Evolutionary conservation across 2,888 invertebrate genomes (phyloP).

Genomic region (Perithous albicinctus): DNA sequence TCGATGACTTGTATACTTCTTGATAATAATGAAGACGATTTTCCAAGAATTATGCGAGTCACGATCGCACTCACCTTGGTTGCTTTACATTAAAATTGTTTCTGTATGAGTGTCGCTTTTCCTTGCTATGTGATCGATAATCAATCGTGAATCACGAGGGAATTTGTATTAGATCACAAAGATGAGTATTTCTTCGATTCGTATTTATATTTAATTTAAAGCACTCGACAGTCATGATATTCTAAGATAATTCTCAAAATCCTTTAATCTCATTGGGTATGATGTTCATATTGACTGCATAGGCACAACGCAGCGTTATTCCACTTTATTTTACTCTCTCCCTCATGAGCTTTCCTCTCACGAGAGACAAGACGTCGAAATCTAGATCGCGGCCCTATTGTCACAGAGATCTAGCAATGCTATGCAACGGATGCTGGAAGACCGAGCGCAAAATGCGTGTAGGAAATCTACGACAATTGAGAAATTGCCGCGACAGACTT

Average conservation of each 20-base stretch:
- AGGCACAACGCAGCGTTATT: background rate
- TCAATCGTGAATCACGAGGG: constrained; percentile 28
- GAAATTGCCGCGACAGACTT: constrained; percentile 71
- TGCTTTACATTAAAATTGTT: constrained; percentile 17
- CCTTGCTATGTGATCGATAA: background rate
- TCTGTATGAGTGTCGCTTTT: background rate
- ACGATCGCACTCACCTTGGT: background rate
- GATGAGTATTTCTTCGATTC: constrained; percentile 12
- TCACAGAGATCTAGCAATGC: background rate
- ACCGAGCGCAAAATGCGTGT: constrained; percentile 52
- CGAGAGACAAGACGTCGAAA: constrained; percentile 48
- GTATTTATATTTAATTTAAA: background rate
- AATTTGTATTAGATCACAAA: constrained; percentile 31
- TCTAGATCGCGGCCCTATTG: constrained; percentile 64
- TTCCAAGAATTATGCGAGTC: constrained; percentile 2
- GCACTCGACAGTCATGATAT: background rate
- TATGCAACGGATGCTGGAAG: constrained; percentile 19
- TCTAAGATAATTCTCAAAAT: background rate
- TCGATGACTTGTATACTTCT: constrained; percentile 1
- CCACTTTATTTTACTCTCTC: background rate
- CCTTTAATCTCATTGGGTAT: background rate
- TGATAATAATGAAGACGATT: constrained; percentile 11
- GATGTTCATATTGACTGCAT: too few relatives aligned
- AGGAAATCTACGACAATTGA: constrained; percentile 77
- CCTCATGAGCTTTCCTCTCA: background rate